Conservation (phyloP, 2,888 invertebrate species). For the Panzeria rudis region DNA sequence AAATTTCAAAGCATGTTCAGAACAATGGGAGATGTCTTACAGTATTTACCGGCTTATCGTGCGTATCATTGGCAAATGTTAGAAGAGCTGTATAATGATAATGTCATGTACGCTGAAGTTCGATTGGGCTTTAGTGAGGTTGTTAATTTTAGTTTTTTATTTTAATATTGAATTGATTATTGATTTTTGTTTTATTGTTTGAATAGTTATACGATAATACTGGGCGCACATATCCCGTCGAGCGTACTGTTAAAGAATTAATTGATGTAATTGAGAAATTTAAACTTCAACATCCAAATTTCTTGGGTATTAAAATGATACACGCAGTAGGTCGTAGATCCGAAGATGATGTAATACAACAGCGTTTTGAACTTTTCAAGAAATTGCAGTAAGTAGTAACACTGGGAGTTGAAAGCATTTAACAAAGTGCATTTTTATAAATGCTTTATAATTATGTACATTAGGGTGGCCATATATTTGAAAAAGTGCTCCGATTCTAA, state of each 20-base stretch:
- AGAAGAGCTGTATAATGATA: conserved; percentile 86
- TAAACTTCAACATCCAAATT: conserved; percentile 84
- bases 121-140: conserved; percentile 81
- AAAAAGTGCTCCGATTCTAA: too few relatives aligned
- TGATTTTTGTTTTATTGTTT: neutral
- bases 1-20: conserved; percentile 85
- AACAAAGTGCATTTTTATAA: too few relatives aligned
- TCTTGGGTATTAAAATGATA: conserved; percentile 87
- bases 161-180: neutral
- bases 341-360: conserved; percentile 65
- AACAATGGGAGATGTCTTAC: conserved; percentile 84
- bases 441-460: too few relatives aligned
- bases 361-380: conserved; percentile 76
- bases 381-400: conserved; percentile 79
- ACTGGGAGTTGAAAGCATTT: too few relatives aligned
- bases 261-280: conserved; percentile 84
- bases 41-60: conserved; percentile 85
- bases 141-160: neutral
- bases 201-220: conserved; percentile 85
- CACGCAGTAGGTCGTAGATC: conserved; percentile 80
- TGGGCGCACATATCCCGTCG: conserved; percentile 84
- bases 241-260: conserved; percentile 82
- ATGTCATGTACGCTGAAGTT: conserved; percentile 87
- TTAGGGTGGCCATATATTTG: too few relatives aligned
- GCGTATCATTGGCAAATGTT: conserved; percentile 85